These are phyloP conservation scores for Heteromormyrus szaboi DNA, from an alignment of 2,797 vertebrate genomes.

Conservation along the genomic window DNA sequence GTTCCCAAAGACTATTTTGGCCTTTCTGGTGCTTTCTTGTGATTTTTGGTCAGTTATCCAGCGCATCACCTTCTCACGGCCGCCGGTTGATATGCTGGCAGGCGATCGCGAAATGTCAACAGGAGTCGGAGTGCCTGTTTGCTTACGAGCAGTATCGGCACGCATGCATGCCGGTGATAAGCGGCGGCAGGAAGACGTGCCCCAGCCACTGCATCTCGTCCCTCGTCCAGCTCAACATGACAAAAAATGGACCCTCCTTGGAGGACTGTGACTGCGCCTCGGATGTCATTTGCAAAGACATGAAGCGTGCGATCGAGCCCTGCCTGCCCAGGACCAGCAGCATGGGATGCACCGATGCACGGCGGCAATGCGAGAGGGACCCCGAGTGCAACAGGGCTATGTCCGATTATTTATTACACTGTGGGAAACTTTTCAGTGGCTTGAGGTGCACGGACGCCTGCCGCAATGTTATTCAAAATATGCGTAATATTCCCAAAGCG, in stretches of 20 bases:
- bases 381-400: conserved; percentile 75
- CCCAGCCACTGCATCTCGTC: conserved; percentile 95
- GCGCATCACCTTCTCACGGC: conserved; percentile 61
- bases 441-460: conserved; percentile 82
- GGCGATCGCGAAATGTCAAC: conserved; percentile 84
- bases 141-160: conserved; percentile 82
- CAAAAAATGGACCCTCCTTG: conserved; percentile 78
- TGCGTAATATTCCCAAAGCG: conserved; percentile 87
- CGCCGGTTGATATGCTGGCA: conserved; percentile 87
- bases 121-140: conserved; percentile 80
- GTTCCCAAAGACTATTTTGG: conserved; percentile 45
- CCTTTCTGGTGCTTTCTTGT: conserved; percentile 63
- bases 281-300: conserved; percentile 69
- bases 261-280: conserved; percentile 88
- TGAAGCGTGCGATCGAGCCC: conserved; percentile 89
- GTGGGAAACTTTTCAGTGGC: conserved; percentile 91
- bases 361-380: conserved; percentile 82
- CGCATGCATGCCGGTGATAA: conserved; percentile 76
- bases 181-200: conserved; percentile 58
- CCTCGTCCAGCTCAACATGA: conserved; percentile 87
- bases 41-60: conserved; percentile 55
- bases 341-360: conserved; percentile 87
- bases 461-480: conserved; percentile 79
- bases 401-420: conserved; percentile 77
- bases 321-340: conserved; percentile 81